A percentile compares a stretch with the other conserved stretches of the same genome.
phyloP scores from a whole-genome alignment of 2,113 vertebrate genomes.

The Heloderma charlesbogerti region DNA sequence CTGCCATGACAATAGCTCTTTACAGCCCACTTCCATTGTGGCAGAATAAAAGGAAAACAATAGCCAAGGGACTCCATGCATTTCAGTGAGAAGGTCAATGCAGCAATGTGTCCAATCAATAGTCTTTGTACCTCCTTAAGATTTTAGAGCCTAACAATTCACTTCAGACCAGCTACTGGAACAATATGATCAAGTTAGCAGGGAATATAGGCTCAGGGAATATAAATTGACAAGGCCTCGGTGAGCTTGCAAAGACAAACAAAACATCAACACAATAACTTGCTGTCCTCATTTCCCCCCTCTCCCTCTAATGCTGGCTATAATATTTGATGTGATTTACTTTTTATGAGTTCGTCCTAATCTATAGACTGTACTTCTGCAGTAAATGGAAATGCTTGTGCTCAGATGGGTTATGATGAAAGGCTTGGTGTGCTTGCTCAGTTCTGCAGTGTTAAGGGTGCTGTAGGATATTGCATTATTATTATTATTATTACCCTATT shows the following conservation, averaged over 20 bases:
- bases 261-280: not conserved
- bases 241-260: slow-evolving; percentile 20
- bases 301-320: slow-evolving; percentile 15
- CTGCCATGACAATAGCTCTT: not conserved
- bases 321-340: slow-evolving; percentile 44
- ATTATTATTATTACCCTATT: too few relatives aligned
- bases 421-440: slow-evolving; percentile 34
- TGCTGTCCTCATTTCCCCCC: slow-evolving; percentile 15
- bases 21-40: not conserved
- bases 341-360: slow-evolving; percentile 31
- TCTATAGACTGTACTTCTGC: not conserved
- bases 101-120: not conserved
- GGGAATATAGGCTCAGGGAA: slow-evolving; percentile 12
- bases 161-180: not conserved
- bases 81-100: slow-evolving; percentile 4
- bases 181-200: slow-evolving; percentile 3
- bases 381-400: slow-evolving; percentile 21
- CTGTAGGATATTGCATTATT: slow-evolving; percentile 24
- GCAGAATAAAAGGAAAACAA: not conserved
- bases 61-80: not conserved
- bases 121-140: slow-evolving; percentile 24
- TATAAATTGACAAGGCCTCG: not conserved
- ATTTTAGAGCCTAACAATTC: not conserved
- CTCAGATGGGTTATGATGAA: not conserved
- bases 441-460: slow-evolving; percentile 10